phyloP scores from a whole-genome alignment of 2,113 vertebrate species.

The Megaleporinus macrocephalus region DNA sequence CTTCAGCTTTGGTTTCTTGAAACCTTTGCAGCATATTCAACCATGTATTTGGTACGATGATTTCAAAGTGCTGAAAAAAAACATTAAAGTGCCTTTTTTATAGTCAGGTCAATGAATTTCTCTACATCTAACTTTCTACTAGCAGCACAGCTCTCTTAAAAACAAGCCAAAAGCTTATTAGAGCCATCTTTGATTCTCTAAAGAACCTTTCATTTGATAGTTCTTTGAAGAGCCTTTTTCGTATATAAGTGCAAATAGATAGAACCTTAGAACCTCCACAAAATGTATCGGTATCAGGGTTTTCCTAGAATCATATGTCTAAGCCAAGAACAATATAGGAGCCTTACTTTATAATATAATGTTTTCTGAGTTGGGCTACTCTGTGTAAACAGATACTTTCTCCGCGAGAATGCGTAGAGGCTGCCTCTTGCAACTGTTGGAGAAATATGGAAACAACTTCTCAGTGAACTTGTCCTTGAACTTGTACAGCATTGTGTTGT shows the following conservation, averaged over 20 bases:
- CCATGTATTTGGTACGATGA: background rate
- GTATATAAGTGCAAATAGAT: too few species aligned
- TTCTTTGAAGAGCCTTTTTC: too few species aligned
- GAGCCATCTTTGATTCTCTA: too few species aligned
- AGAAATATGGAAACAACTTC: constrained; percentile 62
- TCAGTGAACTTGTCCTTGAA: constrained; percentile 63
- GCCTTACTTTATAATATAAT: too few species aligned
- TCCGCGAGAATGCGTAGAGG: constrained; percentile 56
- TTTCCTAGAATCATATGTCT: too few species aligned
- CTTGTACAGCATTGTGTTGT: constrained; percentile 63
- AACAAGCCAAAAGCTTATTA: too few species aligned
- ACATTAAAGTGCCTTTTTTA: background rate
- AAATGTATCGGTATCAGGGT: too few species aligned
- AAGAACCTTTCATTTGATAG: too few species aligned
- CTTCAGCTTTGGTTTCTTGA: background rate
- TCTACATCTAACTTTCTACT: background rate
- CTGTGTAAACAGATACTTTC: constrained; percentile 59
- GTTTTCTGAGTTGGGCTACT: constrained; percentile 32
- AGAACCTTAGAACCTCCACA: too few species aligned
- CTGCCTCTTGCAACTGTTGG: constrained; percentile 62
- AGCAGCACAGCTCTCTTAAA: too few species aligned
- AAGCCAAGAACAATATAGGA: too few species aligned
- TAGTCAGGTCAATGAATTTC: background rate
- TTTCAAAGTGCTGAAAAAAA: background rate
- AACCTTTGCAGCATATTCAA: background rate